Conservation (phyloP, 2,113 vertebrate genomes). For the Aptenodytes forsteri region DNA sequence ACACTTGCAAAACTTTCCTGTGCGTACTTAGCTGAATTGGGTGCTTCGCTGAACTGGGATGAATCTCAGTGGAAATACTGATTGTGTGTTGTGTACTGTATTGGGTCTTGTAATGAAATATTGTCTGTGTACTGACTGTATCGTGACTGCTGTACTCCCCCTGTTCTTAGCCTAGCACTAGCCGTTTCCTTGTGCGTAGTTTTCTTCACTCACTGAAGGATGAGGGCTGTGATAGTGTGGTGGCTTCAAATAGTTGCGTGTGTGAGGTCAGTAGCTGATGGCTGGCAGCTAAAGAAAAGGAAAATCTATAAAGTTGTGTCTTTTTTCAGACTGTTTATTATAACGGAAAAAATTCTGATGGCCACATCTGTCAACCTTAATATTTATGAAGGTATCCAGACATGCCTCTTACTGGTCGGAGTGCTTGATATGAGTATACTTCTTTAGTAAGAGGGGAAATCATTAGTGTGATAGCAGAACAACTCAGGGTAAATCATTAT, state of each 20-base stretch:
- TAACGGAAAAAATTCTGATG: not conserved
- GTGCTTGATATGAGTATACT: not conserved
- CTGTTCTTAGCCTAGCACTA: not conserved
- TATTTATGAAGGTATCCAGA: not conserved
- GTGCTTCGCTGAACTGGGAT: not conserved
- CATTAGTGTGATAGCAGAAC: not conserved
- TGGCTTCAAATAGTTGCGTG: not conserved
- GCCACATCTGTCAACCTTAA: not conserved
- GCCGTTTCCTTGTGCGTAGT: not conserved
- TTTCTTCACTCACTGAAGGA: not conserved
- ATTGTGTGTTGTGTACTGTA: not conserved
- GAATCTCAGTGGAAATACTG: not conserved
- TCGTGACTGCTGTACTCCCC: not conserved
- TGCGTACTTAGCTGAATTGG: not conserved
- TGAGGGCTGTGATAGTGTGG: not conserved
- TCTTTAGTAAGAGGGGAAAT: not conserved
- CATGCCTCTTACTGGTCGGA: not conserved
- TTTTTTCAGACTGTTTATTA: not conserved
- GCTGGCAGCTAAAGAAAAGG: not conserved
- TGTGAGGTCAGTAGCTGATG: not conserved
- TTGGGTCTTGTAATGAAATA: not conserved
- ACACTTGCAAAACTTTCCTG: not conserved
- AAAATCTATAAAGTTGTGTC: not conserved
- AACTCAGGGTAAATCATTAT: not conserved
- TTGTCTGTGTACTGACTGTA: not conserved